Evolutionary conservation across 2,888 invertebrate genomes (phyloP).

Genomic region (Hirtodrosophila histrioides): DNA sequence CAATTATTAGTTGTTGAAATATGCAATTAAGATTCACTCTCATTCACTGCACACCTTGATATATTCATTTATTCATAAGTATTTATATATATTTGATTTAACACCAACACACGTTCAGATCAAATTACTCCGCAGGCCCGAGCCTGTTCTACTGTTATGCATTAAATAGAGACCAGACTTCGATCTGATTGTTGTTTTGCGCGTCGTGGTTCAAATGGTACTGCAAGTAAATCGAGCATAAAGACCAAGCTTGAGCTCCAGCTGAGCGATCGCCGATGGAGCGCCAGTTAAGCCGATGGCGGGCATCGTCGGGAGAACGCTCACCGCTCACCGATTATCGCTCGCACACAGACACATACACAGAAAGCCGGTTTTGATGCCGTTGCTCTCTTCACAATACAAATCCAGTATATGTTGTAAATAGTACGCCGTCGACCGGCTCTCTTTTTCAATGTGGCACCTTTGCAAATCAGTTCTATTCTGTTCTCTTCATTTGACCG

Average conservation of each 20-base stretch:
- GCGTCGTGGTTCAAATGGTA: slow-evolving; percentile 78
- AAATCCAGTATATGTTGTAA: background rate
- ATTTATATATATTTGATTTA: slow-evolving; percentile 26
- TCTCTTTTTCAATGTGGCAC: slow-evolving; percentile 33
- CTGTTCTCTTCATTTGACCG: slow-evolving; percentile 34
- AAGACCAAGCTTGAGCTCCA: slow-evolving; percentile 63
- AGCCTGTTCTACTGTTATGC: slow-evolving; percentile 34
- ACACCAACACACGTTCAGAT: slow-evolving; percentile 39
- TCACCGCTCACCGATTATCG: slow-evolving; percentile 26
- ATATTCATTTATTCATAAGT: slow-evolving; percentile 23
- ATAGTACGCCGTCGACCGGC: slow-evolving; percentile 1
- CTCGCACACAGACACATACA: too few relatives aligned
- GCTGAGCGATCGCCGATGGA: slow-evolving; percentile 40
- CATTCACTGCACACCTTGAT: slow-evolving; percentile 17
- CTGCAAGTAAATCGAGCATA: slow-evolving; percentile 82
- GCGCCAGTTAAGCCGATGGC: slow-evolving; percentile 47
- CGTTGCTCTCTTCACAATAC: slow-evolving; percentile 27
- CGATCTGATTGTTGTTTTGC: slow-evolving; percentile 72
- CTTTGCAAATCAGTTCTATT: slow-evolving; percentile 28
- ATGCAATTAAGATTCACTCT: slow-evolving; percentile 23
- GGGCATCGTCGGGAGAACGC: slow-evolving; percentile 35
- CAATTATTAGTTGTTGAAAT: slow-evolving; percentile 1
- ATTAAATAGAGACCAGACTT: slow-evolving; percentile 30
- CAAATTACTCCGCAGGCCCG: slow-evolving; percentile 41
- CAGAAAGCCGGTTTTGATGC: slow-evolving; percentile 62